A percentile compares a stretch with the other conserved stretches of the same genome.
phyloP scores from a whole-genome alignment of 2,797 vertebrate genomes.

The Artibeus jamaicensis region DNA sequence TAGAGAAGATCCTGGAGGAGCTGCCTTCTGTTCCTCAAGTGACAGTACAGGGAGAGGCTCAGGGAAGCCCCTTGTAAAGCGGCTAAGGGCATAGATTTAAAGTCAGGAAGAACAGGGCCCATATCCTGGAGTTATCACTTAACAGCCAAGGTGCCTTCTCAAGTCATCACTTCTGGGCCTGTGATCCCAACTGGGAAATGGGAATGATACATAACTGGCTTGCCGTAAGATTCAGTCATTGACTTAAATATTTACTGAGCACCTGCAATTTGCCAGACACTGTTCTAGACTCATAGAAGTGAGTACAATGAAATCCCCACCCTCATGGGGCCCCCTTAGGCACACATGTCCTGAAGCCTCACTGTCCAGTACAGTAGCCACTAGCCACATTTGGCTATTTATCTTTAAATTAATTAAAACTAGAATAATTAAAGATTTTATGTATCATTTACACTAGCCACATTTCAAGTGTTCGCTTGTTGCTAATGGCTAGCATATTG shows the following conservation, averaged over 20 bases:
- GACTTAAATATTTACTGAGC: not conserved
- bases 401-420: not conserved
- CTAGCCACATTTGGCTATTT: not conserved
- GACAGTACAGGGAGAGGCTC: not conserved
- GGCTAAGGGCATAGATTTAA: not conserved
- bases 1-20: not conserved
- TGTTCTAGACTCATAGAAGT: not conserved
- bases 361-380: not conserved
- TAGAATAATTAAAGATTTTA: not conserved
- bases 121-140: not conserved
- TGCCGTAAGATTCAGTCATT: not conserved
- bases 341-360: not conserved
- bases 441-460: not conserved
- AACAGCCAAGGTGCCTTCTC: not conserved
- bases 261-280: not conserved
- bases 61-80: not conserved
- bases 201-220: not conserved
- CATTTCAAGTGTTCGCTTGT: not conserved
- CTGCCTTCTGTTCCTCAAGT: not conserved
- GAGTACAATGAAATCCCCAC: not conserved
- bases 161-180: not conserved
- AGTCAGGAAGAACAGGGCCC: not conserved
- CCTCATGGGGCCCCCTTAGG: not conserved
- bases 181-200: not conserved
- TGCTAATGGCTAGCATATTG: not conserved